Percentiles rank a stretch among this genome's conserved stretches.
Evolutionary conservation across 1,140 invertebrate species (phyloP).

Genomic region (Ceratina calcarata): DNA sequence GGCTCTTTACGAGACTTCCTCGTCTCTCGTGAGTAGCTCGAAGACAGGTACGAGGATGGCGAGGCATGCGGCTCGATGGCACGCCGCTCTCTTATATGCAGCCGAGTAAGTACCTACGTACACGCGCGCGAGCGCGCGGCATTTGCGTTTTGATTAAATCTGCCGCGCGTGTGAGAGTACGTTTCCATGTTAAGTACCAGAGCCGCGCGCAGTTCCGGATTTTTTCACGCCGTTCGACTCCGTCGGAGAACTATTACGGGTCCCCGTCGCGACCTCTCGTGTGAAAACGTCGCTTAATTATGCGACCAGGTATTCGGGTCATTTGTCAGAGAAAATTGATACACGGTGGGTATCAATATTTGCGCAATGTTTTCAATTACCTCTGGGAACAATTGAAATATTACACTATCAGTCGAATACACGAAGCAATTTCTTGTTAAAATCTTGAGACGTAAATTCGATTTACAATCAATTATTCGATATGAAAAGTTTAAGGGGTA

Average conservation of each 20-base stretch:
- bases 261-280: conserved; percentile 18
- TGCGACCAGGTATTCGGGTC: not conserved
- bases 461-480: too few relatives aligned
- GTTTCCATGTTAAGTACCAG: conserved; percentile 36
- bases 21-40: conserved; percentile 29
- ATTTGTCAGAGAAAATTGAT: too few relatives aligned
- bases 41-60: conserved; percentile 46
- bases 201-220: conserved; percentile 8
- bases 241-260: conserved; percentile 5
- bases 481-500: too few relatives aligned
- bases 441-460: not conserved
- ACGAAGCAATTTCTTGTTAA: too few relatives aligned
- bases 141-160: conserved; percentile 53
- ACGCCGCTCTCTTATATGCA: conserved; percentile 12
- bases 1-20: conserved; percentile 52
- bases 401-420: too few relatives aligned
- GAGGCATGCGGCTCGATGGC: conserved; percentile 47
- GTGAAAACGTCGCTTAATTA: conserved; percentile 16
- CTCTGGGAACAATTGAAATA: too few relatives aligned
- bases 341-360: too few relatives aligned
- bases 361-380: too few relatives aligned
- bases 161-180: conserved; percentile 35
- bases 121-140: conserved; percentile 2
- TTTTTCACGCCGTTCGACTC: conserved; percentile 27
- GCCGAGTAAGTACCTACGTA: not conserved